phyloP scores from a whole-genome alignment of 1,140 invertebrate species.

The Drosophila serrata region DNA sequence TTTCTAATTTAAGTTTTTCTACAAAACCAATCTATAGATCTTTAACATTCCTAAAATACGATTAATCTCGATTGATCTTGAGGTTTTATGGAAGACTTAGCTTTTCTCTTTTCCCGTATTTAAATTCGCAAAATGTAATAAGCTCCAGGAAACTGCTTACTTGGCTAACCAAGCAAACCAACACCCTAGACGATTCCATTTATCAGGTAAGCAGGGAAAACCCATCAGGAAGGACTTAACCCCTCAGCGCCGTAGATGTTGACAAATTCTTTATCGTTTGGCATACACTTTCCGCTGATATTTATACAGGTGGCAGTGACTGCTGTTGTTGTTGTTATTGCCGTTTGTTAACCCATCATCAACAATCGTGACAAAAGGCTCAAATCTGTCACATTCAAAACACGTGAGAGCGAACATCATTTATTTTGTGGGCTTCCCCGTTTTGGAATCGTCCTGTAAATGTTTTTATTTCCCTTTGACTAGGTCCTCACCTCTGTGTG shows the following conservation, averaged over 20 bases:
- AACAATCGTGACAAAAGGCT: constrained; percentile 81
- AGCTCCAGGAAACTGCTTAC: not conserved
- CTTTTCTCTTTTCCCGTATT: not conserved
- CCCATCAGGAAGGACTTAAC: constrained; percentile 53
- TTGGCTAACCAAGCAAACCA: constrained; percentile 12
- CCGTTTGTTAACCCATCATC: constrained; percentile 82
- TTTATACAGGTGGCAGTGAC: constrained; percentile 31
- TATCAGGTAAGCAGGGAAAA: constrained; percentile 38
- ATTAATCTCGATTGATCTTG: too few species aligned
- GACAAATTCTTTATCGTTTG: constrained; percentile 69
- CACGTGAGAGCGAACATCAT: constrained; percentile 76
- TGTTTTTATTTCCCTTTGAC: constrained; percentile 70
- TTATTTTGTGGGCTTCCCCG: constrained; percentile 70
- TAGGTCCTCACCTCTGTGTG: constrained; percentile 47
- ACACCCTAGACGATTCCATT: constrained; percentile 27
- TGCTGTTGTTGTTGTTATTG: constrained; percentile 40
- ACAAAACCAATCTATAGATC: too few species aligned
- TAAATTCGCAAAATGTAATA: constrained; percentile 10
- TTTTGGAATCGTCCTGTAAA: constrained; percentile 61
- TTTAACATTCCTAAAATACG: too few species aligned
- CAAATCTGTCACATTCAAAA: constrained; percentile 82
- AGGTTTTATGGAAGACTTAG: not conserved
- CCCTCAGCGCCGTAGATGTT: constrained; percentile 61
- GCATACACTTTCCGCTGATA: constrained; percentile 54
- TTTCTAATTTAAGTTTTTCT: too few species aligned